A percentile compares a stretch with the other conserved stretches of the same genome.
These are phyloP conservation scores for Manis javanica DNA, from an alignment of 2,797 vertebrate genomes.

Conservation along the genomic window DNA sequence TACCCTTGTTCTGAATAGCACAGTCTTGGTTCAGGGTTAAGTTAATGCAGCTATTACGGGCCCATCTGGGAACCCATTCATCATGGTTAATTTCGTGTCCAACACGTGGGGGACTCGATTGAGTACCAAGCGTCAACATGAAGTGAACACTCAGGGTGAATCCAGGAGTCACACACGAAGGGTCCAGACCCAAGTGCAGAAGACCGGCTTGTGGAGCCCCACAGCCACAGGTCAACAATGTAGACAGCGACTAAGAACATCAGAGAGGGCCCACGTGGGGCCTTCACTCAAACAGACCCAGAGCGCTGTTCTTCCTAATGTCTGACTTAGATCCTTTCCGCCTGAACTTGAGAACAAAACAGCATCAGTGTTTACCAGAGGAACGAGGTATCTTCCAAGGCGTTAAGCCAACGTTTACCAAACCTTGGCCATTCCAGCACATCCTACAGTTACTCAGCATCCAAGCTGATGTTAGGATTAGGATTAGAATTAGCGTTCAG, in stretches of 20 bases:
- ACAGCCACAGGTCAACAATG: accelerated
- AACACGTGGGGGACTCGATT: neutral
- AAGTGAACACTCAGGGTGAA: accelerated
- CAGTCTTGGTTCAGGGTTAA: conserved; percentile 55
- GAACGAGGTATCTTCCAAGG: neutral
- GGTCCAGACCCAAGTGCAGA: neutral
- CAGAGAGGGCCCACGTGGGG: accelerated
- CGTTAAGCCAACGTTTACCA: neutral
- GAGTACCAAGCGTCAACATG: neutral
- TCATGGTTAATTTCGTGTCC: neutral
- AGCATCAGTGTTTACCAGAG: neutral
- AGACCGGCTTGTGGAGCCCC: accelerated
- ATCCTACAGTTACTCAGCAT: neutral
- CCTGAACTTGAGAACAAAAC: neutral
- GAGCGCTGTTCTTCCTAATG: neutral
- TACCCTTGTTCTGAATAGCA: conserved; percentile 37
- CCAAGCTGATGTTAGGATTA: neutral
- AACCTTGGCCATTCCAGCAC: neutral
- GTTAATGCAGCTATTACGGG: neutral
- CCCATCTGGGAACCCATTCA: neutral
- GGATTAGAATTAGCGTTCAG: neutral
- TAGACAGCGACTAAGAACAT: neutral
- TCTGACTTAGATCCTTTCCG: neutral
- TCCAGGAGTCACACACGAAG: accelerated
- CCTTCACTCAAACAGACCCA: neutral